These are phyloP conservation scores for Scyliorhinus canicula DNA, from an alignment of 2,797 vertebrate genomes.

Conservation along the genomic window DNA sequence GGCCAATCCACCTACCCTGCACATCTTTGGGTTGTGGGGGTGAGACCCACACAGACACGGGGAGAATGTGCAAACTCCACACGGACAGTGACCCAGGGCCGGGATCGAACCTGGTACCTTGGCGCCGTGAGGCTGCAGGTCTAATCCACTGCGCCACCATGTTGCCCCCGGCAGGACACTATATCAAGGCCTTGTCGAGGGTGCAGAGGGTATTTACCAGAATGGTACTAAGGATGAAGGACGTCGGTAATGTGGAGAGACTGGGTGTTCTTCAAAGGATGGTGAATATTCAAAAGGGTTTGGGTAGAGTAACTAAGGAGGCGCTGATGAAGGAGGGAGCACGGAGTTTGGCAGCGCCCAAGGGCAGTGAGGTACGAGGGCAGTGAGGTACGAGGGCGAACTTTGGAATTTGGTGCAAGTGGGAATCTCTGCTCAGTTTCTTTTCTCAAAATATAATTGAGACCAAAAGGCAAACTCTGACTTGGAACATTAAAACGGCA, in stretches of 20 bases:
- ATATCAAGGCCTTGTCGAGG: background rate
- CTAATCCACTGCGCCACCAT: too few species aligned
- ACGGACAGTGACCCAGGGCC: too few species aligned
- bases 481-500: background rate
- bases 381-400: too few species aligned
- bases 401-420: background rate
- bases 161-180: too few species aligned
- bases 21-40: too few species aligned
- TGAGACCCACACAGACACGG: too few species aligned
- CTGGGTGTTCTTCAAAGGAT: background rate
- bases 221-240: background rate
- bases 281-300: background rate
- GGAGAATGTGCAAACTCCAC: too few species aligned
- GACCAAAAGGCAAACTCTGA: background rate
- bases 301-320: background rate
- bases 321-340: background rate
- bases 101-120: too few species aligned
- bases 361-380: background rate
- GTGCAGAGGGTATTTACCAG: background rate
- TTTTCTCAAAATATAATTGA: background rate
- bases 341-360: background rate
- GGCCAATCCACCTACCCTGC: too few species aligned
- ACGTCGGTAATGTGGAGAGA: background rate
- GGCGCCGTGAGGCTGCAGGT: too few species aligned
- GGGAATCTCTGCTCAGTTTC: background rate